Base-by-base conservation (phyloP, 2,797 vertebrate genomes). In the Crocodylus rhombifer region DNA sequence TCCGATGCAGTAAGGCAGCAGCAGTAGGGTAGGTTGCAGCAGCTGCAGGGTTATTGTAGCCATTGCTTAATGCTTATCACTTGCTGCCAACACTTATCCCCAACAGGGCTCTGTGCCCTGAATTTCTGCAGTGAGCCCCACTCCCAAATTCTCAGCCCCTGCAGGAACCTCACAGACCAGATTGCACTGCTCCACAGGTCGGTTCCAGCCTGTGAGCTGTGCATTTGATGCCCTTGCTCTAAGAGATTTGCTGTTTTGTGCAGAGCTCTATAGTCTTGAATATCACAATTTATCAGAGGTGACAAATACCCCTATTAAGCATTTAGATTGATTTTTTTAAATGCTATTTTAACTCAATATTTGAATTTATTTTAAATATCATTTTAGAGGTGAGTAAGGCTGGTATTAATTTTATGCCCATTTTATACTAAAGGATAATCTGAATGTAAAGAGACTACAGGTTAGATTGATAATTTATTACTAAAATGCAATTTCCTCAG, bases 311-410 rank as follows among this genome's bases (percentile, higher is more conserved):
- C 67, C 65, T 79, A 65, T 23, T 2, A 56, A 86, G 18, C 18
- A 7, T 89, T 95, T 88, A 69, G 84, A 86, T 94, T 91, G 76
- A 10, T 20, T 77, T 87, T 42, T 42, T 63, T 92, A 95, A 83
- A n/a, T 57, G 30, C 14, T 84, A 9, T 42, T 92, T 55, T 16
- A 51, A 33, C 56, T 0, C 1, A 12, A 30, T 55, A 61, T 77
- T 82, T 1, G 0, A 64, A 71, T 84, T 92, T 86, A 75, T 89
- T 80, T 88, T 83, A 56, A n/a, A 79, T 65, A 71, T 33, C 62
- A 30, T 79, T 86, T 84, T 79, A 90, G 13, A 28, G 0, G 3
- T 89, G 82, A 86, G 83, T 87, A 79, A 77, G 60, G n/a, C 51
- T 73, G 81, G 76, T 89, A 4, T 63, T 89, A 16, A 64, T 84